Base-by-base conservation (phyloP, 2,888 invertebrate species). In the Tetragonula carbonaria region DNA sequence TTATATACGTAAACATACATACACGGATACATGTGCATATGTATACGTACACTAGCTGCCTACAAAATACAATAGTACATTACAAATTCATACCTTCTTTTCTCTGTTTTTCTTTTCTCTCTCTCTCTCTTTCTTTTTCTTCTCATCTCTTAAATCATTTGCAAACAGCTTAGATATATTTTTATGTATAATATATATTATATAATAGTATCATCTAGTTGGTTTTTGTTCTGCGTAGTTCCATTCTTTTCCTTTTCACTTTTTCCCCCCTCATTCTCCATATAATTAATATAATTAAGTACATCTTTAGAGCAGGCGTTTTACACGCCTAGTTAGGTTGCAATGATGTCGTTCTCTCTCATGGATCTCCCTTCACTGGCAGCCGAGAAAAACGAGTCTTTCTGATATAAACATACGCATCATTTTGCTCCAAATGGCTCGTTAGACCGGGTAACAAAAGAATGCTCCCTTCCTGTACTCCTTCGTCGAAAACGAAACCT, bases 11-110 rank as follows among this genome's bases (percentile, higher is more conserved):
- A 89, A 81, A 88, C 84, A 86, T 81, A 88, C 88, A 87, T 84
- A 88, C 85, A 87, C 82, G 80, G 78, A 80, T 85, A 87, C 79
- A 88, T 86, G 86, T 88, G 86, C 84, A 85, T 91, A 88, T 88
- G 88, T 84, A 86, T 88, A 89, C 87, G 88, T 91, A 88, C 88
- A 87, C 90, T 90, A 93, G 92, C 92, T 91, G 92, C 91, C 92
- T 92, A 92, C 89, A 91, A 92, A 92, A 93, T 92, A 90, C 91
- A 91, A 92, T 89, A 89, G 86, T 92, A 92, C 92, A 91, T 91
- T 91, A 92, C 89, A 92, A 92, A 92, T 91, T 88, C 90, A 89
- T 89, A 86, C 84, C 84, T 75, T 86, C 75, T 75, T 53, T 75
- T 80, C 74, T 72, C 77, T 51, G 72, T 66, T 87, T 83, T 86